Evolutionary conservation across 1,140 invertebrate species (phyloP).

Genomic region (Rhopalosiphum maidis): DNA sequence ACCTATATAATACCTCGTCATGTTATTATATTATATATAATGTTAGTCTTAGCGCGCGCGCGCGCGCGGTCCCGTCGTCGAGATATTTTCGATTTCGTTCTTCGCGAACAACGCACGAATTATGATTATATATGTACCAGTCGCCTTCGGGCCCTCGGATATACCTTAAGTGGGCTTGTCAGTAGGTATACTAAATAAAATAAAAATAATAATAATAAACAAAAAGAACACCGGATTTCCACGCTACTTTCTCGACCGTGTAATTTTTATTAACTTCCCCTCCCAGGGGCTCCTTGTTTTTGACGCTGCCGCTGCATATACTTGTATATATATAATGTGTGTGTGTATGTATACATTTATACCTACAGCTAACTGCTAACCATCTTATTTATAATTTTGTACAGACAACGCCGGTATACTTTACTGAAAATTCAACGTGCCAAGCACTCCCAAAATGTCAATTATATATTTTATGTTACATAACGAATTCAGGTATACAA

Average conservation of each 20-base stretch:
- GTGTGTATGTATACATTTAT: background rate
- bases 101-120: constrained; percentile 28
- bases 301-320: background rate
- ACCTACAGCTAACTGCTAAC: background rate
- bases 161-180: constrained; percentile 47
- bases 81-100: constrained; percentile 49
- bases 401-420: background rate
- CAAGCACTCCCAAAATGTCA: constrained; percentile 19
- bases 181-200: constrained; percentile 46
- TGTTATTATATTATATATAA: background rate
- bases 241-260: constrained; percentile 57
- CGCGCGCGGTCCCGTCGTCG: background rate
- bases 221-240: constrained; percentile 55
- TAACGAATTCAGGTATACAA: background rate
- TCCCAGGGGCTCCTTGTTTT: constrained; percentile 43
- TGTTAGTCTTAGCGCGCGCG: background rate
- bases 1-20: background rate
- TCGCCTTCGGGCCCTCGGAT: constrained; percentile 37
- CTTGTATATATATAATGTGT: background rate
- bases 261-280: constrained; percentile 56
- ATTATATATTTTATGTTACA: constrained; percentile 33
- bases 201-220: constrained; percentile 36
- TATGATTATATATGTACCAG: constrained; percentile 18
- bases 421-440: background rate
- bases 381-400: constrained; percentile 26